Evolutionary conservation across 2,888 invertebrate species (phyloP), one percentile per base, ranked within the genome.

Genomic region (Lochmaea crataegi): DNA sequence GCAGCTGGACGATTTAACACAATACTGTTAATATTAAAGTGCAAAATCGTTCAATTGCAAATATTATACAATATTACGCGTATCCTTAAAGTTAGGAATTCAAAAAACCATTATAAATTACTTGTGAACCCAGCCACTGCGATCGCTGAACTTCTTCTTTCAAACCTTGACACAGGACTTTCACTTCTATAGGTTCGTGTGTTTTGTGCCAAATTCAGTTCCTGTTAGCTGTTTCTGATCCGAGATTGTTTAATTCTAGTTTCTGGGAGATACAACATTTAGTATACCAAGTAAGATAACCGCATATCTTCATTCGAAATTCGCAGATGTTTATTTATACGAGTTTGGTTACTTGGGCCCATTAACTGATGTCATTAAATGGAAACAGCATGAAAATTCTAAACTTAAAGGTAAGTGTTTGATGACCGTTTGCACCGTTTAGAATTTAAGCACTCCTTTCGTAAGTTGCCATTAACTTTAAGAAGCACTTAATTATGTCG

Each of bases 291-390:
- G 41, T n/a, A 65, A 22, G 5, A 68, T 32, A 11, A 51, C 65
- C 3, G 74, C 74, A 0, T 57, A 72, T 26, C 56, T 74, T 11
- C 65, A 65, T 6, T 71, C 74, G 3, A 58, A 68, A 53, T 74
- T 63, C 42, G 45, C 71, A 3, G 71, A 74, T 53, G 74, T 74
- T 9, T 74, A 68, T 56, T 64, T 71, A 14, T 71, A 72, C 45
- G 65, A 74, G 26, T 68, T 74, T 32, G 63, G 71, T 42, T 74
- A 74, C 18, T 58, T 51, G 53, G 74, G 74, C 14, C 51, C 65
- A 41, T 12, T 68, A 14, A 71, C 66, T 53, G 58, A 64, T 26
- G 6, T 61, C 14, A 41, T n/a, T 4, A 42, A 12, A 6, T 68
- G 58, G 58, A 42, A 26, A 45, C 3, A 42, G 11, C 6, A 11